Evolutionary conservation across 1,140 invertebrate genomes (phyloP).

Genomic region (Nymphalis io): DNA sequence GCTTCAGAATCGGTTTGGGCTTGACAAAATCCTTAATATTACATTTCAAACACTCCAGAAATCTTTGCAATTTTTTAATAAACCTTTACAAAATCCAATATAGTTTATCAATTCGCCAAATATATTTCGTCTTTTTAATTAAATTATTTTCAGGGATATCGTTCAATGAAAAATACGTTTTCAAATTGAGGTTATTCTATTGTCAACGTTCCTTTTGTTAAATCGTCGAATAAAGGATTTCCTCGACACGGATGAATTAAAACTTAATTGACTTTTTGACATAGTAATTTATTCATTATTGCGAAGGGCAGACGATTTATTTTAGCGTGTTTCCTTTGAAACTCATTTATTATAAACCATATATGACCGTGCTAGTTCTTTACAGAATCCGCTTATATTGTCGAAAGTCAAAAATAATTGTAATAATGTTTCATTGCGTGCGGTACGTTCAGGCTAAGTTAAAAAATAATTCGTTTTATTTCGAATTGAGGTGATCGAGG

Average conservation of each 20-base stretch:
- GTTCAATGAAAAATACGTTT: constrained; percentile 22
- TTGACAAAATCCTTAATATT: not conserved
- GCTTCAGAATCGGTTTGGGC: not conserved
- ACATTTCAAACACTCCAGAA: not conserved
- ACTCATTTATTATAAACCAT: too few relatives aligned
- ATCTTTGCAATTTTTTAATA: constrained; percentile 18
- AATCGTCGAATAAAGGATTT: constrained; percentile 8
- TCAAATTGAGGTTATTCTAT: constrained; percentile 11
- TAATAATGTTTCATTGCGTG: too few relatives aligned
- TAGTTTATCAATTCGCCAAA: constrained; percentile 11
- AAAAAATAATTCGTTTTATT: too few relatives aligned
- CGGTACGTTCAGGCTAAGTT: too few relatives aligned
- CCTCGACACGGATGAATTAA: constrained; percentile 4
- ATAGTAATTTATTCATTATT: constrained; percentile 5
- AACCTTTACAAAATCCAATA: constrained; percentile 4
- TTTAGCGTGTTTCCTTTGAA: too few relatives aligned
- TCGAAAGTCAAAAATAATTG: too few relatives aligned
- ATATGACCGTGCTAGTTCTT: too few relatives aligned
- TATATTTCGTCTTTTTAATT: constrained; percentile 15
- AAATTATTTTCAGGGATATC: constrained; percentile 19
- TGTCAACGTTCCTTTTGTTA: constrained; percentile 10
- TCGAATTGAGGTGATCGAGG: too few relatives aligned
- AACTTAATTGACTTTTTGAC: constrained; percentile 12
- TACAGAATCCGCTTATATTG: too few relatives aligned
- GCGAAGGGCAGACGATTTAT: not conserved